Base-by-base conservation (phyloP, 2,797 vertebrate species). In the Rhinoraja longicauda region DNA sequence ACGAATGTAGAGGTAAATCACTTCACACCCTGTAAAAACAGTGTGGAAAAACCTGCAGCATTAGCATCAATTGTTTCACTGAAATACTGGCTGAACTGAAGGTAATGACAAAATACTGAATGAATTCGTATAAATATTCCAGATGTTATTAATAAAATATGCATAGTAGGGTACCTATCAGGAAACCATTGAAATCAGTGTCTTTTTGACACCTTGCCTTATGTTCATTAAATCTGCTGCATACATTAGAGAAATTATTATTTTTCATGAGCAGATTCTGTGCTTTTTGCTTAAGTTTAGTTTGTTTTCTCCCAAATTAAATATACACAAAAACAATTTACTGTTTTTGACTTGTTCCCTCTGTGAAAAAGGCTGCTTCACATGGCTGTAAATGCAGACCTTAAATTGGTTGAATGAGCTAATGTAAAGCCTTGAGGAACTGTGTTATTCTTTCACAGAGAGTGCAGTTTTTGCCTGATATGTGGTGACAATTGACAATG, bases 81-180 rank as follows among this genome's bases (percentile, higher is more conserved):
- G 17, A 72, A 73, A 29, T 75, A 9, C 36, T 72, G 67, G 12
- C 29, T 1, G 39, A 75, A 70, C 70, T 75, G 70, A 92, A 45
- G 29, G 53, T 73, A 92, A 75, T 75, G 70, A 32, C 75, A 92
- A 73, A 72, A 45, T 39, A 73, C 10, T 91, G 26, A 92, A 24
- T 45, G 0, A 73, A 36, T 29, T 91, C 24, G n/a, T n/a, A 17
- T 86, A 86, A 86, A 62, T 45, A 53, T 86, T 86, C 82, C 53
- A 86, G 53, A 86, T 86, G 82, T 62, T 86, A 86, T 86, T 62
- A 84, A 24, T 91, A 75, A 75, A 92, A 73, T 24, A 4, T 17
- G 17, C 10, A 72, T 75, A n/a, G 36, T 73, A 45, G 24, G 32
- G 10, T 13, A 73, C 12, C 10, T 17, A 29, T 10, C 21, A n/a